Conservation (phyloP, 2,797 vertebrate species). For the Antennarius maculatus region DNA sequence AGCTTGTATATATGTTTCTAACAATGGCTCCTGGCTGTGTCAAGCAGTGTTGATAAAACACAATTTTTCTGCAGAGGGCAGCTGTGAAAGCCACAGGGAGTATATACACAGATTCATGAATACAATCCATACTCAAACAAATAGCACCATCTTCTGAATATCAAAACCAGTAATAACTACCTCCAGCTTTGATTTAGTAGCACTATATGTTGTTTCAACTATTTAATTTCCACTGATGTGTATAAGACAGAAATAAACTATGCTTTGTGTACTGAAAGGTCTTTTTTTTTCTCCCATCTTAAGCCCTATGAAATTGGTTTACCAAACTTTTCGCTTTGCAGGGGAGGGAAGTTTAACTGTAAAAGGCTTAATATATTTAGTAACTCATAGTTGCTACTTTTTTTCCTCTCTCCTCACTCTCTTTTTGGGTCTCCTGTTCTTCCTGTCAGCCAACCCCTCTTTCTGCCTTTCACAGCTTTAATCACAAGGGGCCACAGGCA, state of each 20-base stretch:
- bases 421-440: neutral
- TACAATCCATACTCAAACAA: conserved; percentile 82
- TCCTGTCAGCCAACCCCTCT: conserved; percentile 24
- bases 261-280: conserved; percentile 40
- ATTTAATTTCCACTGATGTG: conserved; percentile 62
- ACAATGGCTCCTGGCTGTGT: conserved; percentile 54
- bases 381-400: conserved; percentile 61
- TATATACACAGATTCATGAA: conserved; percentile 78
- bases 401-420: conserved; percentile 34
- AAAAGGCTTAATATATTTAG: conserved; percentile 78
- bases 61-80: conserved; percentile 71
- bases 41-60: conserved; percentile 69
- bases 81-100: conserved; percentile 74
- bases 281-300: neutral
- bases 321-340: conserved; percentile 62
- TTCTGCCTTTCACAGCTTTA: conserved; percentile 72
- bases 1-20: conserved; percentile 61
- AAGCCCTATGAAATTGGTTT: conserved; percentile 19
- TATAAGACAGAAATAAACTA: conserved; percentile 47
- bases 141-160: conserved; percentile 84
- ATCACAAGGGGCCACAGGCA: conserved; percentile 80
- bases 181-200: conserved; percentile 67
- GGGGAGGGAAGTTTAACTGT: conserved; percentile 78
- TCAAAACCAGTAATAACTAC: conserved; percentile 71
- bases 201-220: conserved; percentile 59